A percentile compares a stretch with the other conserved stretches of the same genome.
phyloP scores from a whole-genome alignment of 92 coral and sea anemone species.

The Umimayanthus kanabou region DNA sequence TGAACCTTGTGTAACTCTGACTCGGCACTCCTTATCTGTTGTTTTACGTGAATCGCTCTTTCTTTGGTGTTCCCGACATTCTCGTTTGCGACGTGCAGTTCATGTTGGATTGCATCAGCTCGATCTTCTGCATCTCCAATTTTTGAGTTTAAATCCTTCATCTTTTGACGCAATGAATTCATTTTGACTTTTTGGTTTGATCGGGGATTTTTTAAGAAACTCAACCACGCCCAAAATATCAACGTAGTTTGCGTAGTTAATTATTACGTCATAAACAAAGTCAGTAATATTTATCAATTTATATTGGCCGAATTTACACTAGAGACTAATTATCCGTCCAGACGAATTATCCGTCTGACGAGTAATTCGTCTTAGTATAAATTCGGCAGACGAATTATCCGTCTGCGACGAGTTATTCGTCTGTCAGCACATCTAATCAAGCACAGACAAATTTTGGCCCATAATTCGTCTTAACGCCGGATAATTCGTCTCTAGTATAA shows the following conservation, averaged over 20 bases:
- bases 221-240: neutral
- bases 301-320: too few relatives aligned
- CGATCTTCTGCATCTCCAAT: conserved; percentile 8
- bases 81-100: conserved; percentile 4
- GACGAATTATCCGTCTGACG: too few relatives aligned
- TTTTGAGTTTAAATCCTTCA: conserved; percentile 1
- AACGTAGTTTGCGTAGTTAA: neutral
- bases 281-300: too few relatives aligned
- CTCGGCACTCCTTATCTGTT: conserved; percentile 6
- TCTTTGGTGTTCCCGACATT: conserved; percentile 11
- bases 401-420: too few relatives aligned
- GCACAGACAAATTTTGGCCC: too few relatives aligned
- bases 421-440: too few relatives aligned
- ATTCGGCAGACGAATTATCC: too few relatives aligned
- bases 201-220: neutral
- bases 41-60: conserved; percentile 6
- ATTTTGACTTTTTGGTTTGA: neutral
- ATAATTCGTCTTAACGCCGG: too few relatives aligned
- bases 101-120: neutral
- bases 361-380: too few relatives aligned
- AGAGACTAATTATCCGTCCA: too few relatives aligned
- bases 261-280: neutral
- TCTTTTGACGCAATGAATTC: conserved; percentile 36
- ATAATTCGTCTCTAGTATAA: too few relatives aligned
- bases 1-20: conserved; percentile 12